Percentiles rank a stretch among this genome's conserved stretches.
phyloP scores from a whole-genome alignment of 1,140 invertebrate species.

The Parapsyche elsis region DNA sequence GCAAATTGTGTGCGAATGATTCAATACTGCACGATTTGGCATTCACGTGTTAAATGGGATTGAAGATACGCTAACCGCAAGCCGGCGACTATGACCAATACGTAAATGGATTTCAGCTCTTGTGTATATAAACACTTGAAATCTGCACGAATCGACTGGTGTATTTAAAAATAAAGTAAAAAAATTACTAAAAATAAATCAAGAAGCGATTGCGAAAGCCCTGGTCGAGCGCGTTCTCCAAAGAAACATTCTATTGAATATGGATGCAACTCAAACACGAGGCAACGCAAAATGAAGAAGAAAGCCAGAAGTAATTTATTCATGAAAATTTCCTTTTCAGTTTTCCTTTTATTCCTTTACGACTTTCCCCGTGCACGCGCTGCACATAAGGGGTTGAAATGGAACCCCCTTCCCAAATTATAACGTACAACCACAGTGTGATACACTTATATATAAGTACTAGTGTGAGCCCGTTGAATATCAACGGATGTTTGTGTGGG shows the following conservation, averaged over 20 bases:
- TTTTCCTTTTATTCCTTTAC: slow-evolving; percentile 30
- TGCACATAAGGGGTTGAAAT: neutral
- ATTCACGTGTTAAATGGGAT: neutral
- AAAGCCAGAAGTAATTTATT: slow-evolving; percentile 29
- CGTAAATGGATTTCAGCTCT: neutral
- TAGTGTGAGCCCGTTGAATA: too few species aligned
- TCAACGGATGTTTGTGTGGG: too few species aligned
- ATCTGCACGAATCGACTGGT: too few species aligned
- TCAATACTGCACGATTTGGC: slow-evolving; percentile 13
- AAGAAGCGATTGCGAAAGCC: neutral
- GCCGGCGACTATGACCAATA: neutral
- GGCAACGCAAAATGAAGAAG: slow-evolving; percentile 12
- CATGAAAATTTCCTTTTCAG: slow-evolving; percentile 28
- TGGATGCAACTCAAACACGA: slow-evolving; percentile 29
- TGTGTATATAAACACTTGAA: too few species aligned
- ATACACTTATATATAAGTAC: too few species aligned
- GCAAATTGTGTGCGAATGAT: slow-evolving; percentile 12
- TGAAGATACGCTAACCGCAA: slow-evolving; percentile 3
- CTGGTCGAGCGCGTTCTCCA: neutral
- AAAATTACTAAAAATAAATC: too few species aligned
- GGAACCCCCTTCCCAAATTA: too few species aligned
- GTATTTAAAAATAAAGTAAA: too few species aligned
- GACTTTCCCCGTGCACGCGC: slow-evolving; percentile 9
- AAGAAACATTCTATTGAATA: slow-evolving; percentile 17
- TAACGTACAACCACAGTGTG: too few species aligned